phyloP scores from a whole-genome alignment of 2,113 vertebrate species.

The Vidua chalybeata region DNA sequence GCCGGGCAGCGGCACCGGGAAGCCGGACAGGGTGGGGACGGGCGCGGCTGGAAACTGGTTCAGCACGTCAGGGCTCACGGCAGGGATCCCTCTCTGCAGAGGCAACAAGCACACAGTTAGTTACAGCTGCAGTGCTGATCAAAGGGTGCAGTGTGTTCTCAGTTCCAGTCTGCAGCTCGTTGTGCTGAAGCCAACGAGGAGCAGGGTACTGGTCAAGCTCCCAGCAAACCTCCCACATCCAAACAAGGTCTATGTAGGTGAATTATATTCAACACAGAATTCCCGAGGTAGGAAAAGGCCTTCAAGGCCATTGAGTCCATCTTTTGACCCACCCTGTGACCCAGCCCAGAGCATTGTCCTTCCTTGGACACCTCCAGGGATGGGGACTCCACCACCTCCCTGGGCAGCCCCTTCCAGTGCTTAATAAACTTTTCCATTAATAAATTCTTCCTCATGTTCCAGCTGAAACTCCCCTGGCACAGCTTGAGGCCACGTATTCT shows the following conservation, averaged over 20 bases:
- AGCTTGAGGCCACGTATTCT: background rate
- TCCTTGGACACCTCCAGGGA: background rate
- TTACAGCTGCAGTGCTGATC: rapidly evolving
- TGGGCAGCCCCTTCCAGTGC: background rate
- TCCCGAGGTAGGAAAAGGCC: background rate
- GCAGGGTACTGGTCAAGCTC: background rate
- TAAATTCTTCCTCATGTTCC: background rate
- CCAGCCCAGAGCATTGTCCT: background rate
- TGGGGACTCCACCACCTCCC: background rate
- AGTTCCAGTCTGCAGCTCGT: rapidly evolving
- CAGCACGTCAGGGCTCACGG: conserved; percentile 89
- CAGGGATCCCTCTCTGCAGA: conserved; percentile 87
- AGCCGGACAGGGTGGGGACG: conserved; percentile 86
- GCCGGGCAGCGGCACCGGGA: conserved; percentile 82
- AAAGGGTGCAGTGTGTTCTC: rapidly evolving
- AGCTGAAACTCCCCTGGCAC: background rate
- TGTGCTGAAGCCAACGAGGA: background rate
- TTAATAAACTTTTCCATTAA: too few relatives aligned
- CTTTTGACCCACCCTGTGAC: background rate
- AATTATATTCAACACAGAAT: background rate
- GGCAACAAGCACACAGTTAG: background rate
- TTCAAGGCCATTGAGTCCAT: rapidly evolving
- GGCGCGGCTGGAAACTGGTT: conserved; percentile 93
- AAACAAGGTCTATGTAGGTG: background rate
- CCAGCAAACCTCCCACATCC: background rate